These are phyloP conservation scores for Thalassarche chlororhynchos DNA, from an alignment of 2,113 vertebrate genomes.

Conservation along the genomic window DNA sequence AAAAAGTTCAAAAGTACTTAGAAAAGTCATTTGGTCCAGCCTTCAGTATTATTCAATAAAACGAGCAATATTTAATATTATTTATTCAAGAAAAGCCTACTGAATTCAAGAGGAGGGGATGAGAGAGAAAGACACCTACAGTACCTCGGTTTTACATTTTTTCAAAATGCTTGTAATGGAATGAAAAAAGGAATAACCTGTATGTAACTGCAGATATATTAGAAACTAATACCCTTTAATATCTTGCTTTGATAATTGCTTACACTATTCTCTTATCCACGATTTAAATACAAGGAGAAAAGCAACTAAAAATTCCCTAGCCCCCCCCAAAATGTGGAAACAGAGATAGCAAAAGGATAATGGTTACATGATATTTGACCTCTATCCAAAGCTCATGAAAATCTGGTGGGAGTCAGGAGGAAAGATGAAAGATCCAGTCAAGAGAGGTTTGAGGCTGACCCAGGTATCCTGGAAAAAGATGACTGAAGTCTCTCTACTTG, in stretches of 20 bases:
- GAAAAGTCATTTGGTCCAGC: background rate
- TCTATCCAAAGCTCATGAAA: background rate
- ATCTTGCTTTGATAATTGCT: background rate
- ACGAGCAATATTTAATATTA: background rate
- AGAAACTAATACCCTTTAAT: background rate
- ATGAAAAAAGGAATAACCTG: background rate
- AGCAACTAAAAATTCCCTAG: background rate
- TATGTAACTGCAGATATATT: background rate
- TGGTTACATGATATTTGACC: background rate
- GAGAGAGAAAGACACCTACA: background rate
- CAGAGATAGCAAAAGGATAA: background rate
- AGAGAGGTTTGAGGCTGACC: background rate
- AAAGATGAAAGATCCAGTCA: background rate
- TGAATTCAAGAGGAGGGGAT: background rate
- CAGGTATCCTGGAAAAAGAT: background rate
- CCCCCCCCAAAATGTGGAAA: background rate
- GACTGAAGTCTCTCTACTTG: background rate
- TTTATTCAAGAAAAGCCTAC: background rate
- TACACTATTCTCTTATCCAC: background rate
- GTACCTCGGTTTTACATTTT: background rate
- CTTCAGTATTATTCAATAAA: background rate
- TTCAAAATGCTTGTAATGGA: background rate
- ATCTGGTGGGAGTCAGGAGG: background rate
- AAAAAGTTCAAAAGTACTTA: background rate
- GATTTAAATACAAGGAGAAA: background rate